Base-by-base conservation (phyloP, 1,140 invertebrate genomes). In the Ctenoplectra terminalis region DNA sequence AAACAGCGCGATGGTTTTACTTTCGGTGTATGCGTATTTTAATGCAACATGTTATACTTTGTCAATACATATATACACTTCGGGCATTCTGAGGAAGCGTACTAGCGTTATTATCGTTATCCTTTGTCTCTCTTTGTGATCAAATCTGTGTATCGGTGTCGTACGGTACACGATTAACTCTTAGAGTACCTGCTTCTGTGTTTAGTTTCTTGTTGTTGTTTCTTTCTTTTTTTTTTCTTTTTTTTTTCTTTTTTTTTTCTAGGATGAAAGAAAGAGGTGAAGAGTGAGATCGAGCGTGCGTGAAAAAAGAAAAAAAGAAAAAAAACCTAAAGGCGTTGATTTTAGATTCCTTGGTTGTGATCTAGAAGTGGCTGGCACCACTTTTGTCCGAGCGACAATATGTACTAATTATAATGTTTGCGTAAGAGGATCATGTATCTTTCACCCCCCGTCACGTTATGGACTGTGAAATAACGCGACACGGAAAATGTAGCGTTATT, bases 361-460 rank as follows among this genome's bases (percentile, higher is more conserved):
- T 79, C 56, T 66, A 80, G 56, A 80, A 88, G 87, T 88, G 87
- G 87, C 87, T 87, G 87, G 87, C 56, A 87, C 87, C 87, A 88
- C 85, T 86, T 85, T 74, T 52, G 61, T 71, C 70, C 78, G 31
- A 77, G 82, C 60, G 73, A 74, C 46, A 70, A 79, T 72, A 43
- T 43, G 40, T 75, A 81, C n/a, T 77, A 82, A 69, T 61, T 66
- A 66, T 77, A 69, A 52, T 31, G 31, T 56, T 61, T 69, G 31
- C 37, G 63, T 66, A 52, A 37, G 50, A 63, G 52, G 40, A 43
- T 69, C 64, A 31, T 23, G 46, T 77, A 77, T 82, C 73, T 77
- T 77, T 69, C 73, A 69, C 46, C 73, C 73, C 63, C 64, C n/a
- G 43, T 67, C 70, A 74, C 48, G 20, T 54, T 61, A 77, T 56